These are phyloP conservation scores for Chesias legatella DNA, from an alignment of 2,888 invertebrate genomes.

Conservation along the genomic window DNA sequence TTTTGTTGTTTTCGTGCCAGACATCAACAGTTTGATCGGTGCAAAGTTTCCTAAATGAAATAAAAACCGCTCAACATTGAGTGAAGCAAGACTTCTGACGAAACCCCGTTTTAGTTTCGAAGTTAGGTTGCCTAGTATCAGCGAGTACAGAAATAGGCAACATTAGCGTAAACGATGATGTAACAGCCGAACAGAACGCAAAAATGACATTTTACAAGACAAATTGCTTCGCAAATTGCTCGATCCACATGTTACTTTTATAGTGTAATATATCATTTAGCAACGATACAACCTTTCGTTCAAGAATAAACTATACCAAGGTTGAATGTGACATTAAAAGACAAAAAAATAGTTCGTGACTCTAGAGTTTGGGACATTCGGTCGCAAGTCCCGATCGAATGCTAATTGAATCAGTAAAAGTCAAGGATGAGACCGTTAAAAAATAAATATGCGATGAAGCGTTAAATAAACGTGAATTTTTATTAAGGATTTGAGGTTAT, in stretches of 20 bases:
- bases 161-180: slow-evolving; percentile 27
- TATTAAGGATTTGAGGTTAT: slow-evolving; percentile 33
- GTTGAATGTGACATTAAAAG: slow-evolving; percentile 47
- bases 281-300: slow-evolving; percentile 28
- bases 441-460: slow-evolving; percentile 26
- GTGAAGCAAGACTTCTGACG: slow-evolving; percentile 21
- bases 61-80: slow-evolving; percentile 4
- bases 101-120: slow-evolving; percentile 26
- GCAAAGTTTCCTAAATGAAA: slow-evolving; percentile 14
- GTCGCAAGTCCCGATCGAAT: slow-evolving; percentile 47
- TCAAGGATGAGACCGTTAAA: slow-evolving; percentile 51
- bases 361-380: slow-evolving; percentile 48
- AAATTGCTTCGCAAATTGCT: slow-evolving; percentile 30
- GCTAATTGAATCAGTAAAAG: slow-evolving; percentile 53
- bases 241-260: slow-evolving; percentile 30
- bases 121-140: slow-evolving; percentile 27
- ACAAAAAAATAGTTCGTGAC: slow-evolving; percentile 57
- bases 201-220: slow-evolving; percentile 32
- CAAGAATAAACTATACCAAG: slow-evolving; percentile 42
- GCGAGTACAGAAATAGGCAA: slow-evolving; percentile 22
- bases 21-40: slow-evolving; percentile 8
- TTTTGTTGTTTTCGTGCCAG: slow-evolving; percentile 10
- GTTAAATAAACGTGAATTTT: slow-evolving; percentile 41
- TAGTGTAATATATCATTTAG: slow-evolving; percentile 35
- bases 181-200: slow-evolving; percentile 28